A percentile compares a stretch with the other conserved stretches of the same genome.
These are phyloP conservation scores for Aplysina aerophoba DNA, from an alignment of 37 sponge, comb jelly and placozoan genomes.

Conservation along the genomic window DNA sequence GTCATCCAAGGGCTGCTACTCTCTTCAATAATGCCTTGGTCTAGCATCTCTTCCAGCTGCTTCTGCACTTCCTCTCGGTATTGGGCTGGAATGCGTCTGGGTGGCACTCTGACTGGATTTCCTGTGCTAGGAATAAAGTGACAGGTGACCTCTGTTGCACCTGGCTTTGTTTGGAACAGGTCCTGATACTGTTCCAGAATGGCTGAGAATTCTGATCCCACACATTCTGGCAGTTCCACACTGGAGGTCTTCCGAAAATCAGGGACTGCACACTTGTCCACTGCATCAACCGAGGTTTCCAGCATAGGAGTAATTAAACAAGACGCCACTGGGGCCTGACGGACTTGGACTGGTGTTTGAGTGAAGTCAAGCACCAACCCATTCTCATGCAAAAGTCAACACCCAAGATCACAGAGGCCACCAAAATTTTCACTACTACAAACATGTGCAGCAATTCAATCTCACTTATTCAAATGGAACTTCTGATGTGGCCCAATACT, in stretches of 20 bases:
- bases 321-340: background rate
- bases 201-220: too few relatives aligned
- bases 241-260: background rate
- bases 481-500: conserved; percentile 32
- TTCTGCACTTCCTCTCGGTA: too few relatives aligned
- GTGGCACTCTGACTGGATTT: too few relatives aligned
- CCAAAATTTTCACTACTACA: conserved; percentile 50
- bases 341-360: background rate
- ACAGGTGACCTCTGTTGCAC: too few relatives aligned
- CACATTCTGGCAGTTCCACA: conserved; percentile 37
- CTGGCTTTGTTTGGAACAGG: too few relatives aligned
- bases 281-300: conserved; percentile 10
- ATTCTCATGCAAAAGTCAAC: conserved; percentile 53
- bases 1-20: too few relatives aligned
- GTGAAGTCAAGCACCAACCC: conserved; percentile 54
- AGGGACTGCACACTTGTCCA: conserved; percentile 47
- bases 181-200: too few relatives aligned
- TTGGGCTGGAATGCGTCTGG: too few relatives aligned
- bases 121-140: too few relatives aligned
- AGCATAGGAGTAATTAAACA: conserved; percentile 31
- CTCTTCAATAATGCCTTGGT: too few relatives aligned
- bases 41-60: too few relatives aligned
- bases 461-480: conserved; percentile 29
- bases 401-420: conserved; percentile 53
- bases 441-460: conserved; percentile 37